Evolutionary conservation across 1,140 invertebrate genomes (phyloP), one percentile per base, ranked within the genome.

Genomic region (Penaeus vannamei): DNA sequence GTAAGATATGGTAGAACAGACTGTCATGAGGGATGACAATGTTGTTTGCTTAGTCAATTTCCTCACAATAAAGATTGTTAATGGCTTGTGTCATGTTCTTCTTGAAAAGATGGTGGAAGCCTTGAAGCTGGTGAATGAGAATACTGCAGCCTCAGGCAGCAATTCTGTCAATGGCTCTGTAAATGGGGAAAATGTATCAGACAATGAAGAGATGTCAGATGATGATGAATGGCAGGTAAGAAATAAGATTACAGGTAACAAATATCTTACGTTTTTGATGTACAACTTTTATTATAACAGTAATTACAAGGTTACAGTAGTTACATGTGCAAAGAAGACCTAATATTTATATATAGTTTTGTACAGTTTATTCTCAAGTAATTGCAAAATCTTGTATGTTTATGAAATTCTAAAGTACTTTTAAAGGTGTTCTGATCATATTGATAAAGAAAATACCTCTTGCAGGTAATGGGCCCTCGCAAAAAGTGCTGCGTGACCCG

Each of bases 381-480:
- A 3, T 72, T 26, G 36, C 5, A 5, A 72, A 72, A 14, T 26
- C n/a, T 42, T 7, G 19, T 46, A 17, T 17, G 22, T n/a, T 42
- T 42, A 2, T 7, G 5, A 22, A 53, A 20, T 32, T 32, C 22
- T 32, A 42, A 46, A 19, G 19, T 20, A n/a, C 62, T 36, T 62
- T 4, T 26, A 23, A 84, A 62, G 59, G 60, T 20, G 26, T 14
- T 32, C 61, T 29, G 26, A n/a, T 64, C 53, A 20, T 12, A 84
- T 26, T 62, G 61, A 64, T 84, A 7, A n/a, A 23, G 19, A 17
- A 20, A 32, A 12, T 84, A 4, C 32, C 46, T 19, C 76, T 29
- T 32, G 23, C 36, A 95, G 94, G 94, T 93, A 92, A 97, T 97
- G 95, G 97, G 96, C 5, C 95, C 96, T 19, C 66, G 90, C 20